Evolutionary conservation across 2,888 invertebrate genomes (phyloP), one percentile per base, ranked within the genome.

Genomic region (Idaea dimidiata): DNA sequence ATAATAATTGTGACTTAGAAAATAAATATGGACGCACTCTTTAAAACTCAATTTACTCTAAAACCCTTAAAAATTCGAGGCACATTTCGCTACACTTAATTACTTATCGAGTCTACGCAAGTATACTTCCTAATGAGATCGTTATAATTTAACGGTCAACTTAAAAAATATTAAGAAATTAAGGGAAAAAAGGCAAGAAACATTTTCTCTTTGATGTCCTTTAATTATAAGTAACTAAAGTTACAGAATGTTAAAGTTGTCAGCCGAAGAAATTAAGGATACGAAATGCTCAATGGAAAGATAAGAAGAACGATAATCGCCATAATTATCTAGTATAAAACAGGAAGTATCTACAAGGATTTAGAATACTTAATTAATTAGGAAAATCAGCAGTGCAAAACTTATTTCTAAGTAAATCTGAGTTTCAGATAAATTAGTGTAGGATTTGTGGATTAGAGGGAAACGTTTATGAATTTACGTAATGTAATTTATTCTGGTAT

Each of bases 251-350:
- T 43, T 43, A 43, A 43, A 8, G 43, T 43, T 43, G 59, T 59
- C 60, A 59, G 62, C 55, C 5, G 54, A 8, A 54, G 62, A 69
- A 68, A 72, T 69, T 71, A 73, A 70, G 70, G 61, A 71, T 68
- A 68, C 68, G 64, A 70, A 73, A 74, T 73, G 73, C 64, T 73
- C 78, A 81, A 80, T 80, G 72, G 76, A 70, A 69, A 80, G 76
- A 81, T 79, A 78, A 80, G 74, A 66, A 73, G 64, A 72, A 65
- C 74, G 77, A 85, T 83, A 81, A 82, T 71, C 62, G 66, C 72
- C 72, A 74, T 78, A 78, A 79, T 80, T 75, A 78, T 75, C 72
- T 69, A 3, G 43, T 43, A 43, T 43, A 43, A 62, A 59, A 63
- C 59, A 60, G 57, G 58, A 17, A 62, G 55, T 59, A 64, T 64